phyloP scores from a whole-genome alignment of 2,888 invertebrate genomes.

The Metallyticus violacea region DNA sequence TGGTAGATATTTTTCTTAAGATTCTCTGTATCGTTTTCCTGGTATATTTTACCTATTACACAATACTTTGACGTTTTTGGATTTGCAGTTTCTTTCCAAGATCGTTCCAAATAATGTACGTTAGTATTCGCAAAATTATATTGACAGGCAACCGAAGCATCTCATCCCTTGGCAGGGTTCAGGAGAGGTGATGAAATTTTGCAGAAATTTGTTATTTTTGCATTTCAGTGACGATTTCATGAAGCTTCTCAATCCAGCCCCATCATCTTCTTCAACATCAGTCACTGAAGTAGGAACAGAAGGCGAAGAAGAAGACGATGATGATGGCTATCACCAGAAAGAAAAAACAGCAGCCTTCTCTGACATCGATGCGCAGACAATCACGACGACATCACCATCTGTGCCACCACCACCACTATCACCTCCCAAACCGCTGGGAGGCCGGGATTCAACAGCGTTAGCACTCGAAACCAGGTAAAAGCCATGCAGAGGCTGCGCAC shows the following conservation, averaged over 20 bases:
- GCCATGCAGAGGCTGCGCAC: conserved; percentile 76
- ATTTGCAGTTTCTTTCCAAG: no score
- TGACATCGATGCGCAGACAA: neutral
- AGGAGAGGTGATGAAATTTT: neutral
- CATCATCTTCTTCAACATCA: conserved; percentile 11
- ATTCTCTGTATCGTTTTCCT: no score
- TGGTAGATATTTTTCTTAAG: no score
- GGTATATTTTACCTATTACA: no score
- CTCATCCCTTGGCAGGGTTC: neutral
- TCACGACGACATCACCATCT: neutral
- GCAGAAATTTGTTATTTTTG: neutral
- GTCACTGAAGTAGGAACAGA: neutral
- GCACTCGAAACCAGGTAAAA: neutral
- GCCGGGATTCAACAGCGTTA: conserved; percentile 36
- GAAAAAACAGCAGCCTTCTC: neutral
- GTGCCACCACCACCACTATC: neutral
- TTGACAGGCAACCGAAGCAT: neutral
- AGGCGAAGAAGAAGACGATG: conserved; percentile 12
- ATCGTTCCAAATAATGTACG: no score
- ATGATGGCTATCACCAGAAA: conserved; percentile 1
- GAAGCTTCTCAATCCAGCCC: conserved; percentile 15
- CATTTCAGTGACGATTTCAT: conserved; percentile 26
- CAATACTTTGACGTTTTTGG: no score
- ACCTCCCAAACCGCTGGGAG: conserved; percentile 37
- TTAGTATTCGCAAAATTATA: no score